A percentile compares a stretch with the other conserved stretches of the same genome.
Evolutionary conservation across 2,113 vertebrate species (phyloP).

Genomic region (Anoplopoma fimbria): DNA sequence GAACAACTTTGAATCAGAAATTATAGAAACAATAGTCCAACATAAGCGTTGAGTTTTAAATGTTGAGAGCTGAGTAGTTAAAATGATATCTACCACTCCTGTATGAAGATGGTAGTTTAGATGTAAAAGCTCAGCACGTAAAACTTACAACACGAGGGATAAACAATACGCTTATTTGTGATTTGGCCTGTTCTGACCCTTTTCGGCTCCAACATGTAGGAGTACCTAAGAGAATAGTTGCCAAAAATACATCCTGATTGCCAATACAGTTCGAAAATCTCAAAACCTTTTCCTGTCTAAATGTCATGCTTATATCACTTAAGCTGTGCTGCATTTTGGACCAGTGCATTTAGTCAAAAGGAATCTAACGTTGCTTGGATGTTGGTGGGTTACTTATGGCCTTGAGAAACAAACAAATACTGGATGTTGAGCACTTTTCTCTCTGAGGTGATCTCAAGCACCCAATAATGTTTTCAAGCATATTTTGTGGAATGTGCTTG

Average conservation of each 20-base stretch:
- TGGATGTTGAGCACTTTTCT: neutral
- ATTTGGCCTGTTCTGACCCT: neutral
- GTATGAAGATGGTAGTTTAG: neutral
- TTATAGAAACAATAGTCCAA: neutral
- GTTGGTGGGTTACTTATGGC: too few relatives aligned
- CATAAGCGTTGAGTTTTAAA: neutral
- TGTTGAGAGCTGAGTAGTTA: neutral
- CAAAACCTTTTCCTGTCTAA: neutral
- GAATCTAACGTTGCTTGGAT: neutral
- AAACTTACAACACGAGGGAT: neutral
- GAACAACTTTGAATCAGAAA: neutral
- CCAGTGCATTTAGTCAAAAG: neutral
- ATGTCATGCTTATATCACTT: neutral
- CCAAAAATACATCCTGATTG: neutral
- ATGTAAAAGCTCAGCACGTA: neutral
- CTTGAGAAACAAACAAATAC: neutral
- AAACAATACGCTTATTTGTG: neutral
- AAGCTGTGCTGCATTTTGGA: neutral
- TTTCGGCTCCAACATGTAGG: neutral
- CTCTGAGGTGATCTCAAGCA: neutral
- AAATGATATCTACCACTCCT: neutral
- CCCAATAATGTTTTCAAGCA: neutral
- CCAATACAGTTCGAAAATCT: neutral
- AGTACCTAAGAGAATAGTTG: neutral
- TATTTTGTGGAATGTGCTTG: neutral